Evolutionary conservation across 1,140 invertebrate species (phyloP).

Genomic region (Myzus persicae): DNA sequence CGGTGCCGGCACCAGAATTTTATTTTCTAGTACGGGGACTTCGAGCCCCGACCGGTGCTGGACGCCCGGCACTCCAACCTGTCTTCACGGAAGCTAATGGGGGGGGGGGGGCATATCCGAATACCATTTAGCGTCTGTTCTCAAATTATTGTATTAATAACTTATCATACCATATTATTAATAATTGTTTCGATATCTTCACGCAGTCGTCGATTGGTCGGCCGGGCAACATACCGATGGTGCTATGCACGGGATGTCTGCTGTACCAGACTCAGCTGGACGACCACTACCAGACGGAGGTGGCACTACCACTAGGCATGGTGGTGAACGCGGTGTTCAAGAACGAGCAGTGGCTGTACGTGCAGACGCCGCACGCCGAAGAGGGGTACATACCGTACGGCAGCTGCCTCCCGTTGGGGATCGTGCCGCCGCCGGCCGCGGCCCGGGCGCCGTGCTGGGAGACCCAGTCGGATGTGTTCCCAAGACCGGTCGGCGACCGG

Average conservation of each 20-base stretch:
- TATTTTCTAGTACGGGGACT: no score
- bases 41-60: no score
- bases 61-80: no score
- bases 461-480: slow-evolving; percentile 79
- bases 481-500: slow-evolving; percentile 68
- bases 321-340: slow-evolving; percentile 86
- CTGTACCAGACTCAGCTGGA: slow-evolving; percentile 77
- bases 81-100: no score
- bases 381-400: slow-evolving; percentile 71
- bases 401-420: slow-evolving; percentile 78
- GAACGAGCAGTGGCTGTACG: slow-evolving; percentile 82
- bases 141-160: no score
- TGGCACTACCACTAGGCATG: slow-evolving; percentile 78
- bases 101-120: no score
- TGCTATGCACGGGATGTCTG: slow-evolving; percentile 76
- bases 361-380: slow-evolving; percentile 83
- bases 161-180: no score
- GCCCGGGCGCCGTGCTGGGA: slow-evolving; percentile 75
- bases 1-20: no score
- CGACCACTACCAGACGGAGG: slow-evolving; percentile 72
- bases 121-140: no score
- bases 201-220: slow-evolving; percentile 73
- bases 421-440: slow-evolving; percentile 67
- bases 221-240: slow-evolving; percentile 83
- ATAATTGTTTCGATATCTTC: neutral